Conservation (phyloP, 2,888 invertebrate genomes). For the Ormia ochracea region DNA sequence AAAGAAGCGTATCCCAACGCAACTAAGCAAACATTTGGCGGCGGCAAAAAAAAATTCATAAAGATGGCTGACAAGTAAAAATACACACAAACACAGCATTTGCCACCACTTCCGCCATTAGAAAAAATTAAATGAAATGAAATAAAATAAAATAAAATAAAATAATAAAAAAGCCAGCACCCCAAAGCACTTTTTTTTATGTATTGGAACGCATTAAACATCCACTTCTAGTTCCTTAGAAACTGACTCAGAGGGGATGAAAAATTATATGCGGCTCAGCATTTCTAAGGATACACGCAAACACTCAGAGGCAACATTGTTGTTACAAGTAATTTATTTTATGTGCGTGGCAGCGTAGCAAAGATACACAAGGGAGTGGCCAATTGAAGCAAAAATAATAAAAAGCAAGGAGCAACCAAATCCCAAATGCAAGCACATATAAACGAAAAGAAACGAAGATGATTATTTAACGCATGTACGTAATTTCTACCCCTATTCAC, state of each 20-base stretch:
- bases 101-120: slow-evolving; percentile 48
- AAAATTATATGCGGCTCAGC: slow-evolving; percentile 35
- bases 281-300: slow-evolving; percentile 16
- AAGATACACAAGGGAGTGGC: slow-evolving; percentile 58
- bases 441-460: slow-evolving; percentile 17
- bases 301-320: background rate
- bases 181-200: background rate
- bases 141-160: no score
- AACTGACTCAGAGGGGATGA: slow-evolving; percentile 48
- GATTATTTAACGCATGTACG: slow-evolving; percentile 58
- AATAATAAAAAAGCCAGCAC: background rate
- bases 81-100: slow-evolving; percentile 12
- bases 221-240: slow-evolving; percentile 6
- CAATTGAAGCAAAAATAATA: slow-evolving; percentile 21
- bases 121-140: no score
- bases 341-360: background rate
- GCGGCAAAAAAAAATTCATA: slow-evolving; percentile 30
- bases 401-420: background rate
- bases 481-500: slow-evolving; percentile 48
- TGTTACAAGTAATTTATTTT: slow-evolving; percentile 32
- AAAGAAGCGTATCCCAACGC: background rate
- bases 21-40: background rate
- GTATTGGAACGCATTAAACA: slow-evolving; percentile 40
- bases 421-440: no score
- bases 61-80: slow-evolving; percentile 31